These are phyloP conservation scores for Megalopta genalis DNA, from an alignment of 1,140 invertebrate genomes.

Conservation along the genomic window DNA sequence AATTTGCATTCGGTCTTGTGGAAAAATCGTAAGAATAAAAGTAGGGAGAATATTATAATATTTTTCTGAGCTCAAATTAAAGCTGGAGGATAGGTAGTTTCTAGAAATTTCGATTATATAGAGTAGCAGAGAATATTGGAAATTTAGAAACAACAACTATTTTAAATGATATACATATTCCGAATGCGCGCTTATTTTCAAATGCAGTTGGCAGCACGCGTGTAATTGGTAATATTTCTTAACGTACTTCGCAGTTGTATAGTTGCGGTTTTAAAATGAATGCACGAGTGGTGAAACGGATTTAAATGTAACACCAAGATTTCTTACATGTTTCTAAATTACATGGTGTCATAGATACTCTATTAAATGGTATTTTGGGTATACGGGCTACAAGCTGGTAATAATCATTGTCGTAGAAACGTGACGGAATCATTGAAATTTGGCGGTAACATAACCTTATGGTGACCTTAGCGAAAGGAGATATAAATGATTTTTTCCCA, in stretches of 20 bases:
- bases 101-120: too few relatives aligned
- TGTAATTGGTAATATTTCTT: slow-evolving; percentile 26
- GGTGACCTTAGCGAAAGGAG: slow-evolving; percentile 10
- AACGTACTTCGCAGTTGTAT: slow-evolving; percentile 53
- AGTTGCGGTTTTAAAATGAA: slow-evolving; percentile 59
- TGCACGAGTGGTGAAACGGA: slow-evolving; percentile 43
- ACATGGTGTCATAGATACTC: slow-evolving; percentile 10
- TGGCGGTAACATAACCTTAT: slow-evolving; percentile 61
- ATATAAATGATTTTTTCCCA: slow-evolving; percentile 53
- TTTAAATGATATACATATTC: background rate
- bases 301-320: slow-evolving; percentile 26
- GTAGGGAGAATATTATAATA: too few relatives aligned
- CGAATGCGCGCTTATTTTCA: background rate
- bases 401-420: background rate
- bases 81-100: too few relatives aligned
- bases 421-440: slow-evolving; percentile 34
- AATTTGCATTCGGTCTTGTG: too few relatives aligned
- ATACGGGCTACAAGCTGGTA: background rate
- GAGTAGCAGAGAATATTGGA: too few relatives aligned
- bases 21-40: too few relatives aligned
- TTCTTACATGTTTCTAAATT: slow-evolving; percentile 57
- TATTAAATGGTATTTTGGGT: background rate
- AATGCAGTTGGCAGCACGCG: slow-evolving; percentile 2
- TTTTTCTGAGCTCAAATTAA: too few relatives aligned
- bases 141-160: too few relatives aligned